A percentile compares a stretch with the other conserved stretches of the same genome.
Conservation (phyloP, 2,113 vertebrate genomes). For the Percopsis transmontana region DNA sequence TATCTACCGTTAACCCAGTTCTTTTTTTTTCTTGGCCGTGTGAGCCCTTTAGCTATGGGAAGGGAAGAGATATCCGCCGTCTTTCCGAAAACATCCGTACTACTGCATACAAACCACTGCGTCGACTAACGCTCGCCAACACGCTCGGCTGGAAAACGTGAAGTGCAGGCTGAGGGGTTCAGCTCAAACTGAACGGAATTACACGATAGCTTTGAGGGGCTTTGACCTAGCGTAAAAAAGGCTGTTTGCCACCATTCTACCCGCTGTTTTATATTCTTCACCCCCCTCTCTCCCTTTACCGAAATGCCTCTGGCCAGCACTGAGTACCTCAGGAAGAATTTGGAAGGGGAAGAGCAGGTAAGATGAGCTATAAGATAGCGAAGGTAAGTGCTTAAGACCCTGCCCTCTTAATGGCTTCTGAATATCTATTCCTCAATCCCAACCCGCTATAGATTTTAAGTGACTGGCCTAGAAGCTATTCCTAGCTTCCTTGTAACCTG, state of each 20-base stretch:
- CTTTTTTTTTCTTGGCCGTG: conserved; percentile 17
- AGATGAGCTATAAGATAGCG: background rate
- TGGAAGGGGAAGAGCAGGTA: background rate
- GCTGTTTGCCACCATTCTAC: conserved; percentile 20
- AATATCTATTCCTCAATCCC: background rate
- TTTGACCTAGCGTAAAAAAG: conserved; percentile 45
- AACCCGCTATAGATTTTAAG: background rate
- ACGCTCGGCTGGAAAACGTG: conserved; percentile 29
- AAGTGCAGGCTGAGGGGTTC: conserved; percentile 42
- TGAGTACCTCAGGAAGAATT: conserved; percentile 1
- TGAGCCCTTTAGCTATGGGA: conserved; percentile 21
- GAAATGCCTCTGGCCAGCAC: conserved; percentile 28
- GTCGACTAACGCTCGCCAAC: background rate
- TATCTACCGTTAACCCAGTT: conserved; percentile 70
- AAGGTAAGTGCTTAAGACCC: background rate
- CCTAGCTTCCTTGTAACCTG: background rate
- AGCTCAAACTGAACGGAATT: conserved; percentile 56
- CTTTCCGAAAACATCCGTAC: conserved; percentile 7
- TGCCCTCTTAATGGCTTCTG: background rate
- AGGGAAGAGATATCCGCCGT: conserved; percentile 21
- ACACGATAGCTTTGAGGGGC: conserved; percentile 48
- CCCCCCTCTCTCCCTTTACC: conserved; percentile 7
- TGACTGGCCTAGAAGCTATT: background rate
- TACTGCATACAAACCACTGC: background rate
- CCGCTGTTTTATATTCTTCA: conserved; percentile 9